Conservation (phyloP, 1,140 invertebrate species). For the Helicoverpa armigera region DNA sequence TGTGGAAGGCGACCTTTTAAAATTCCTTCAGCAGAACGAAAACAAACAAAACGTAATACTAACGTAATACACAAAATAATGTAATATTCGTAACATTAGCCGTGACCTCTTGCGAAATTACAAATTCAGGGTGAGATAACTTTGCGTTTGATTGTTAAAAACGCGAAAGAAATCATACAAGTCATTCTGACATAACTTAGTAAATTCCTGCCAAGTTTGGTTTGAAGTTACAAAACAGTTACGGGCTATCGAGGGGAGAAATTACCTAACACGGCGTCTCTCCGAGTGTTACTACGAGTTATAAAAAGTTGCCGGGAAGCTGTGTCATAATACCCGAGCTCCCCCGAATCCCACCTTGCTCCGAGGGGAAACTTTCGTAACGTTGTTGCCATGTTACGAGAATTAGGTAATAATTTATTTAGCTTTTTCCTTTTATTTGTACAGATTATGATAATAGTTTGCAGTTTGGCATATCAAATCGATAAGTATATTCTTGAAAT, state of each 20-base stretch:
- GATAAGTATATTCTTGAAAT: neutral
- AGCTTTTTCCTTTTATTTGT: slow-evolving; percentile 55
- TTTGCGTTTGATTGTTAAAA: slow-evolving; percentile 3
- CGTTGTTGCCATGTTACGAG: slow-evolving; percentile 61
- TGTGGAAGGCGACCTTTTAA: slow-evolving; percentile 6
- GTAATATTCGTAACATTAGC: slow-evolving; percentile 36
- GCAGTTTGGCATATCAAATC: neutral
- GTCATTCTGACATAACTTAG: slow-evolving; percentile 31
- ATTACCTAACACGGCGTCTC: slow-evolving; percentile 60
- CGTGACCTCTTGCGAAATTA: slow-evolving; percentile 27
- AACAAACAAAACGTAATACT: slow-evolving; percentile 21
- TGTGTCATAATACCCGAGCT: slow-evolving; percentile 57
- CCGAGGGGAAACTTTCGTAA: slow-evolving; percentile 63
- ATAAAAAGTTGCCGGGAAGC: slow-evolving; percentile 66
- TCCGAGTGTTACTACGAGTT: slow-evolving; percentile 57
- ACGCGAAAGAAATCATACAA: slow-evolving; percentile 30
- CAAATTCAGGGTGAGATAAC: slow-evolving; percentile 5
- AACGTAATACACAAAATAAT: neutral
- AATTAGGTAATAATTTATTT: slow-evolving; percentile 75
- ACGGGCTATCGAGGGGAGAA: slow-evolving; percentile 50
- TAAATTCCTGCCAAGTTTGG: slow-evolving; percentile 32
- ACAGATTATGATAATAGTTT: slow-evolving; percentile 6
- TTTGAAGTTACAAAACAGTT: slow-evolving; percentile 57
- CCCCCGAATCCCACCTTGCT: slow-evolving; percentile 45
- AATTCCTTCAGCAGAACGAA: slow-evolving; percentile 1